Percentiles rank a stretch among this genome's conserved stretches.
Conservation (phyloP, 2,113 vertebrate genomes). For the Pteronura brasiliensis region DNA sequence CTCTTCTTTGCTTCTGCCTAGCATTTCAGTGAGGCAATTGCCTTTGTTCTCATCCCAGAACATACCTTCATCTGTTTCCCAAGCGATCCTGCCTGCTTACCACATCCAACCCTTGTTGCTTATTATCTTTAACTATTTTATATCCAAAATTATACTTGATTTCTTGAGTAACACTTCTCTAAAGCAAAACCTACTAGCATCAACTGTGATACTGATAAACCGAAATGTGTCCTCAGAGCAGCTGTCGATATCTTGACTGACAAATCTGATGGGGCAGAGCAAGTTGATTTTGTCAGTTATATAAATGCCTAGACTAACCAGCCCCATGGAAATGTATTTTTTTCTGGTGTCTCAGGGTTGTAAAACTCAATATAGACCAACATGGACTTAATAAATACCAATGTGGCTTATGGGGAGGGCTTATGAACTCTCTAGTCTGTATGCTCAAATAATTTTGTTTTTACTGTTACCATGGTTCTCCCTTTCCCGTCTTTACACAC, state of each 20-base stretch:
- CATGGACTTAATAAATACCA: slow-evolving; percentile 13
- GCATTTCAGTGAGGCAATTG: neutral
- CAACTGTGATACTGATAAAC: slow-evolving; percentile 19
- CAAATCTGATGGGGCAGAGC: neutral
- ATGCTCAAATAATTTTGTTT: neutral
- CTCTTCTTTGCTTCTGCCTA: neutral
- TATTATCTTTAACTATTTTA: slow-evolving; percentile 37
- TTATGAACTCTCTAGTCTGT: neutral
- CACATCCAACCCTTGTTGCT: neutral
- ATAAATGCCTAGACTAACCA: slow-evolving; percentile 10
- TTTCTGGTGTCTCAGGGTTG: neutral
- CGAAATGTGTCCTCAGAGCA: slow-evolving; percentile 17
- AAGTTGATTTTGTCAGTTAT: slow-evolving; percentile 29
- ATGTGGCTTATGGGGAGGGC: neutral
- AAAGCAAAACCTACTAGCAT: neutral
- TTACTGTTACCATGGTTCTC: neutral
- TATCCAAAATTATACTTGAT: neutral
- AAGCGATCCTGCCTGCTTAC: neutral
- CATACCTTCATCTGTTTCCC: neutral
- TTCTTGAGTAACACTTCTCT: neutral
- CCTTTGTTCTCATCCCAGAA: neutral
- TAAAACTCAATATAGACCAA: neutral
- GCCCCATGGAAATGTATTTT: neutral
- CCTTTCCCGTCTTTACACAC: neutral
- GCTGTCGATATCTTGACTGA: slow-evolving; percentile 3